phyloP scores from a whole-genome alignment of 2,888 invertebrate species.

The Stegana nigrithorax region DNA sequence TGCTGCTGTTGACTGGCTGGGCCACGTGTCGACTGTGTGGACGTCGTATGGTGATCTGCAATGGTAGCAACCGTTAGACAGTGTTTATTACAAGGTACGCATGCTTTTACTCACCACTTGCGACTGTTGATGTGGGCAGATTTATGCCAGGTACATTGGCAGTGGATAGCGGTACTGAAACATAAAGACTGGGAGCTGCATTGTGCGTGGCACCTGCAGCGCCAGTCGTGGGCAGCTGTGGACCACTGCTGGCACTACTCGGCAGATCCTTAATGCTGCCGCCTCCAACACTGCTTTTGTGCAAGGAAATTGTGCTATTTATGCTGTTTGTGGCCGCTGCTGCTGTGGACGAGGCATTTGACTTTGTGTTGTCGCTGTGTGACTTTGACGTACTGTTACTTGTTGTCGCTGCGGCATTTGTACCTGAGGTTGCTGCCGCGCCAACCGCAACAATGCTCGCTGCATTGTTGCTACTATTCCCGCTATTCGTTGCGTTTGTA shows the following conservation, averaged over 20 bases:
- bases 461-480: constrained; percentile 11
- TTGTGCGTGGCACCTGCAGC: constrained; percentile 29
- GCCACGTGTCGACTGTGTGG: constrained; percentile 41
- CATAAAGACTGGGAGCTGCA: constrained; percentile 71
- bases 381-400: constrained; percentile 12
- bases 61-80: too few relatives aligned
- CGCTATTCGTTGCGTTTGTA: not conserved
- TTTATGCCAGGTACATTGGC: constrained; percentile 69
- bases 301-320: constrained; percentile 42
- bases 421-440: constrained; percentile 41
- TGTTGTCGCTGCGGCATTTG: constrained; percentile 37
- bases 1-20: constrained; percentile 23
- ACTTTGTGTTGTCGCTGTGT: constrained; percentile 7
- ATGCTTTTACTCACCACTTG: not conserved
- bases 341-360: constrained; percentile 17
- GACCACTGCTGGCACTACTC: not conserved
- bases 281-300: constrained; percentile 11
- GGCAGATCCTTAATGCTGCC: not conserved
- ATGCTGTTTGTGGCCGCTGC: constrained; percentile 35
- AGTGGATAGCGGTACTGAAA: constrained; percentile 74
- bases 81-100: not conserved
- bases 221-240: constrained; percentile 15
- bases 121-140: constrained; percentile 54
- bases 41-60: constrained; percentile 41
- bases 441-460: constrained; percentile 34